Conservation (phyloP, 2,113 vertebrate genomes). For the Limnothrissa miodon region DNA sequence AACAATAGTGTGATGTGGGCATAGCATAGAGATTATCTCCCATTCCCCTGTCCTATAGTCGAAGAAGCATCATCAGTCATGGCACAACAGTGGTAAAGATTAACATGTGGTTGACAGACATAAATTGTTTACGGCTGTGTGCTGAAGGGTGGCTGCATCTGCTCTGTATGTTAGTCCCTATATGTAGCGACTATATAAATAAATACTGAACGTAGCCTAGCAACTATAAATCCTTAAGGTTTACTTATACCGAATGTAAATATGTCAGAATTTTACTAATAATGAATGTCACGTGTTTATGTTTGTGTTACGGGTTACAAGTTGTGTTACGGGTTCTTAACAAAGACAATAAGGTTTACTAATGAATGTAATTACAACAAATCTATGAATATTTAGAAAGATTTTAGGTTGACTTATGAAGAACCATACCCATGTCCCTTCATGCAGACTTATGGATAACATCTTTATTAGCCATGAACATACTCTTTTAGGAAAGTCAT, state of each 20-base stretch:
- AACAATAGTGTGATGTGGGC: background rate
- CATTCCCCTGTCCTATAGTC: slow-evolving; percentile 25
- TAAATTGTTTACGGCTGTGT: slow-evolving; percentile 32
- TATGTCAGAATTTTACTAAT: too few relatives aligned
- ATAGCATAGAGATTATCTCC: background rate
- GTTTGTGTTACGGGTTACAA: too few relatives aligned
- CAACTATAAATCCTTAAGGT: background rate
- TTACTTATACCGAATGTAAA: background rate
- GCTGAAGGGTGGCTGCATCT: background rate
- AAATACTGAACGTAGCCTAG: background rate
- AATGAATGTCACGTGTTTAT: too few relatives aligned
- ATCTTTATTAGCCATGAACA: background rate
- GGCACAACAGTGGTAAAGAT: slow-evolving; percentile 28
- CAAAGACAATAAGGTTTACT: too few relatives aligned
- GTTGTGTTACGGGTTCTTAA: too few relatives aligned
- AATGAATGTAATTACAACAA: too few relatives aligned
- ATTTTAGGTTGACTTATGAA: too few relatives aligned
- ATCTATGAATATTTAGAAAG: too few relatives aligned
- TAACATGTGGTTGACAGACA: slow-evolving; percentile 32
- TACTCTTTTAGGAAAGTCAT: background rate
- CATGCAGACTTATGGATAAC: too few relatives aligned
- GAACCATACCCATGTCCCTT: too few relatives aligned
- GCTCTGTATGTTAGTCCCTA: slow-evolving; percentile 21
- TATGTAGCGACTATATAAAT: background rate
- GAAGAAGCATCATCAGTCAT: slow-evolving; percentile 27